phyloP scores from a whole-genome alignment of 2,888 invertebrate genomes.

The Phrixothrix hirtus region DNA sequence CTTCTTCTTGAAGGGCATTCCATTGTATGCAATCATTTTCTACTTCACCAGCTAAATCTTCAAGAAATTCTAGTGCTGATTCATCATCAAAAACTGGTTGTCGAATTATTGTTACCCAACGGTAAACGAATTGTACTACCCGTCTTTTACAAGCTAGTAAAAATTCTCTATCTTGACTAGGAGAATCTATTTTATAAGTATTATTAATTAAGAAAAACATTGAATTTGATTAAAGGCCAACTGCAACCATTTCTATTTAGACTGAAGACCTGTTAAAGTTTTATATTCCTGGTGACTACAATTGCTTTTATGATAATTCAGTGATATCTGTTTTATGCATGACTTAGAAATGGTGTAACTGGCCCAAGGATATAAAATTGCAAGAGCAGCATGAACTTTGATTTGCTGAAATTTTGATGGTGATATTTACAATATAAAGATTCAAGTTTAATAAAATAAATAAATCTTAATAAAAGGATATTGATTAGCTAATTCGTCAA shows the following conservation, averaged over 20 bases:
- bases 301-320: too few relatives aligned
- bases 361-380: too few relatives aligned
- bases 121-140: conserved; percentile 76
- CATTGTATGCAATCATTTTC: conserved; percentile 66
- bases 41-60: conserved; percentile 73
- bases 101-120: conserved; percentile 73
- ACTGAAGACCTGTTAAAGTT: background rate
- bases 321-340: too few relatives aligned
- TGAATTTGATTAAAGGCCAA: too few relatives aligned
- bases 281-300: too few relatives aligned
- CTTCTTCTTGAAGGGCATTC: conserved; percentile 67
- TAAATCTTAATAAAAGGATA: conserved; percentile 68
- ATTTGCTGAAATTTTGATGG: too few relatives aligned
- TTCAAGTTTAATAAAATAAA: too few relatives aligned
- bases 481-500: conserved; percentile 74
- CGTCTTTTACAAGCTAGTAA: conserved; percentile 71
- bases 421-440: too few relatives aligned
- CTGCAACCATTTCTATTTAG: too few relatives aligned
- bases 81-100: conserved; percentile 77
- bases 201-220: conserved; percentile 57
- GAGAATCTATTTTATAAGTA: conserved; percentile 63
- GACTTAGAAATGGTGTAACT: too few relatives aligned
- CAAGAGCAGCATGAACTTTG: too few relatives aligned
- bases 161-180: conserved; percentile 68
- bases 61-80: conserved; percentile 71